Evolutionary conservation across 2,888 invertebrate species (phyloP).

Genomic region (Hoplodrina blanda): DNA sequence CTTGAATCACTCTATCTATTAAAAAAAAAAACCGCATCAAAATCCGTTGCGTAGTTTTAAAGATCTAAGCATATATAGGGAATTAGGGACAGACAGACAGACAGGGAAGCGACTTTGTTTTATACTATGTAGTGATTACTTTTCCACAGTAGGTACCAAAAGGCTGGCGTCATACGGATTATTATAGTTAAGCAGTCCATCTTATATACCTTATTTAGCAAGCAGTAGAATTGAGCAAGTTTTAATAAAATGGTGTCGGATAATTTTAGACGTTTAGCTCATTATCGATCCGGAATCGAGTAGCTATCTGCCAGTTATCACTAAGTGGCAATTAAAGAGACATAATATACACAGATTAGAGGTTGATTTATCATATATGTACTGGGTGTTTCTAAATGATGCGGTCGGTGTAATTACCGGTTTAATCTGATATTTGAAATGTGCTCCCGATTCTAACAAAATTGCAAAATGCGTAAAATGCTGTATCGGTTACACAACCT

Average conservation of each 20-base stretch:
- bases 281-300: constrained; percentile 15
- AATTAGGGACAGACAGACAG: no score
- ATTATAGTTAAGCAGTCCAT: no score
- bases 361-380: constrained; percentile 8
- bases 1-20: no score
- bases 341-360: constrained; percentile 9
- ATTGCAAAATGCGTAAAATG: constrained; percentile 26
- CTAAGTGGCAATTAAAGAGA: constrained; percentile 14
- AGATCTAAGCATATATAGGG: no score
- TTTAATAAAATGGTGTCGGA: not conserved
- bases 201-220: not conserved
- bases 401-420: constrained; percentile 4
- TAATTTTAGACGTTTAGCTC: not conserved
- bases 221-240: not conserved
- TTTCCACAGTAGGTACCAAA: no score
- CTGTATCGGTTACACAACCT: constrained; percentile 25
- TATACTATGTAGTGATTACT: no score
- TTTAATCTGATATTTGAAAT: constrained; percentile 11
- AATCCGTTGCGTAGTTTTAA: no score
- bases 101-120: no score
- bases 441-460: constrained; percentile 2
- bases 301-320: constrained; percentile 14
- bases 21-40: no score
- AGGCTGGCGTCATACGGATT: not conserved
- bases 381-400: not conserved